A percentile compares a stretch with the other conserved stretches of the same genome.
These are phyloP conservation scores for Drosophila crucigera DNA, from an alignment of 2,888 invertebrate genomes.

Conservation along the genomic window DNA sequence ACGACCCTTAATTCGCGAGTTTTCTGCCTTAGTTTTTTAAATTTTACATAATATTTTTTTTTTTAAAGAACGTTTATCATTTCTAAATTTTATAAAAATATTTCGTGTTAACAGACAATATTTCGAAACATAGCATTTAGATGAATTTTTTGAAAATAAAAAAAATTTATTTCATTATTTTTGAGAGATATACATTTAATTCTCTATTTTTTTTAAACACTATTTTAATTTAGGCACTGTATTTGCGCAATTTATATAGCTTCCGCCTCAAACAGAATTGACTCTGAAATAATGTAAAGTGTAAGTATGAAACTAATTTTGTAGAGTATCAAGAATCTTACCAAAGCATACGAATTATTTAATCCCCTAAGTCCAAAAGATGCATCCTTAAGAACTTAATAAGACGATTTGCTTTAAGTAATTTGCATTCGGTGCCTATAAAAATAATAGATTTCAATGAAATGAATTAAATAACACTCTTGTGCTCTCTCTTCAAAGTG, in stretches of 20 bases:
- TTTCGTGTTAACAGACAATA: no score
- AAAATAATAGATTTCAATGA: slow-evolving; percentile 15
- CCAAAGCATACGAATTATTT: background rate
- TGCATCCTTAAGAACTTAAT: background rate
- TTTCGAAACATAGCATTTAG: no score
- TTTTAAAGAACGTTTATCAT: no score
- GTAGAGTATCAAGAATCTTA: background rate
- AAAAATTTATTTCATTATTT: background rate
- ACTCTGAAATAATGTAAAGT: background rate
- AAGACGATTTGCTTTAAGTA: background rate
- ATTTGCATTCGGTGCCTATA: background rate
- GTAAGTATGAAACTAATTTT: background rate
- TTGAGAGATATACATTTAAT: background rate
- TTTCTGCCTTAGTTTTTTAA: no score
- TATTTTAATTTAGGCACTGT: background rate
- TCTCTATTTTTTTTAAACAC: no score
- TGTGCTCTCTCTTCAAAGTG: slow-evolving; percentile 4
- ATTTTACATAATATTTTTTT: no score
- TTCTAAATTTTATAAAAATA: no score
- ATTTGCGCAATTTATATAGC: rapidly evolving
- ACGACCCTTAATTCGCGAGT: no score
- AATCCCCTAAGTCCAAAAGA: background rate
- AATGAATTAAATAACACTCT: background rate
- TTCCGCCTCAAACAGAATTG: background rate
- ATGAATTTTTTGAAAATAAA: background rate